Evolutionary conservation across 1,140 invertebrate genomes (phyloP).

Genomic region (Panagrolaimus sp.): DNA sequence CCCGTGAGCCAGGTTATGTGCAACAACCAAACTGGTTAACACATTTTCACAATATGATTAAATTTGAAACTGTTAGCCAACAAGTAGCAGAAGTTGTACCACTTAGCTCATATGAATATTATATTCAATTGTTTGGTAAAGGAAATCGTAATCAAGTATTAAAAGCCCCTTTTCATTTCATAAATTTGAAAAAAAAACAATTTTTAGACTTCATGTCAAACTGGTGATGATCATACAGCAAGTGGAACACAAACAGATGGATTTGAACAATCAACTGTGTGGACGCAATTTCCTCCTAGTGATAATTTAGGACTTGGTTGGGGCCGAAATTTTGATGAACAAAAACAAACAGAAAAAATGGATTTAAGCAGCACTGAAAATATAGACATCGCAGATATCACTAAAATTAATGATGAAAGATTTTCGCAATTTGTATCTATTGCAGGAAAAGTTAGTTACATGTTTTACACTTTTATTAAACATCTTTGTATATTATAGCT

Average conservation of each 20-base stretch:
- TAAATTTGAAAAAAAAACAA: neutral
- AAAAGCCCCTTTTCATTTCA: neutral
- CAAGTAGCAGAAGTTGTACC: neutral
- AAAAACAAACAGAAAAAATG: neutral
- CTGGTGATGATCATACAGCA: neutral
- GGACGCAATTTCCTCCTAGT: neutral
- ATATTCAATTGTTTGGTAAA: conserved; percentile 11
- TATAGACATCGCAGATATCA: neutral
- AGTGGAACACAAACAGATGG: neutral
- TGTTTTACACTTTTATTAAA: neutral
- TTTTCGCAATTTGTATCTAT: neutral
- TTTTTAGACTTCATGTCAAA: neutral
- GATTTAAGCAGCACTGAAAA: neutral
- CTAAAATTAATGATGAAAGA: conserved; percentile 7
- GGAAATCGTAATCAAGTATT: neutral
- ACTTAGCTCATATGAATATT: conserved; percentile 1
- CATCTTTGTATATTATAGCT: neutral
- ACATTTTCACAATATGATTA: conserved; percentile 2
- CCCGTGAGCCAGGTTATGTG: neutral
- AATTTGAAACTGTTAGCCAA: neutral
- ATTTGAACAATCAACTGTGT: neutral
- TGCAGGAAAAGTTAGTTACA: neutral
- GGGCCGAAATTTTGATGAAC: neutral
- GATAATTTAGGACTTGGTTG: neutral
- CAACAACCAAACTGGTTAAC: neutral